Evolutionary conservation across 2,113 vertebrate species (phyloP), one percentile per base, ranked within the genome.

Genomic region (Neodon shergylaensis): DNA sequence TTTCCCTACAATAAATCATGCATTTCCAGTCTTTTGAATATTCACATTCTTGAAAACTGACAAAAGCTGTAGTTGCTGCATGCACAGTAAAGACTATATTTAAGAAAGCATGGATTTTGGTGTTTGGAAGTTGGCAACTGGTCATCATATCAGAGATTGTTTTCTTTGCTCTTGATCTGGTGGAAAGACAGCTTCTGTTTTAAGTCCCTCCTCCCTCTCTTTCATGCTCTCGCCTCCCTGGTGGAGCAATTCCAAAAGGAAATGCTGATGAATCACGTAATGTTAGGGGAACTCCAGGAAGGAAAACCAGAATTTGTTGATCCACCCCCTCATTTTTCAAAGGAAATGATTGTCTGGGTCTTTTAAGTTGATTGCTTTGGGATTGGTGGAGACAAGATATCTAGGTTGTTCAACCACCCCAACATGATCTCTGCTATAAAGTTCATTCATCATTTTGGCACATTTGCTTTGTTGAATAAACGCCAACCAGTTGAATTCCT

Each of bases 351-450:
- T 68, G n/a, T 76, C 86, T 94, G 58, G 49, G 90, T 89, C 86
- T 95, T 94, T 81, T 82, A 90, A 77, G 88, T 44, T 91, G 68
- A 39, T 86, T 91, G 86, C 54, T 91, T 95, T 92, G 73, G 58
- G 61, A 39, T 65, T 63, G 77, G 28, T 84, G 47, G 63, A 72
- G 31, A 68, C 74, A 83, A 88, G 61, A 47, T 68, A 93, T 68
- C 63, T 88, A 91, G 68, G 78, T 85, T 65, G 52, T 54, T 95
- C 31, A 87, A 26, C 54, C 49, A 44, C 79, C 65, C 81, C 9
- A 86, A 93, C 72, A 14, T 42, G 49, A 49, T 86, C 7, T 72
- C 82, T 93, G 54, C 10, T 84, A 68, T 90, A 49, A 81, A 83
- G 58, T 39, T 72, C 83, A 86, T 85, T 65, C 78, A 83, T 94